Base-by-base conservation (phyloP, 1,140 invertebrate genomes). In the Drosophila nannoptera region DNA sequence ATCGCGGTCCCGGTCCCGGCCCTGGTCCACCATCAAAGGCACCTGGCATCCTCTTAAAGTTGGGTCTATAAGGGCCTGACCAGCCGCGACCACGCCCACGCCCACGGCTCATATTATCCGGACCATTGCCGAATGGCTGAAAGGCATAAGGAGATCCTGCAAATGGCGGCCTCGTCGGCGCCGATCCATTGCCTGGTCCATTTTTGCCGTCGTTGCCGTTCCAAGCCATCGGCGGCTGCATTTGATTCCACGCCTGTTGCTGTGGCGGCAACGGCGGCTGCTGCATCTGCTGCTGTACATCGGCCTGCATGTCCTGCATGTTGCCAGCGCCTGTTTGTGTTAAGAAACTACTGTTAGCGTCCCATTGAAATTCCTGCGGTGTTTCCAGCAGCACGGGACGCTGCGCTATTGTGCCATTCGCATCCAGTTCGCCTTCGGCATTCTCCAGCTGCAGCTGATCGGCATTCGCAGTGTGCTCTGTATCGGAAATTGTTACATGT, bases 361-460 rank as follows among this genome's bases (percentile, higher is more conserved):
- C 87, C 87, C 87, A 88, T 14, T 72, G 67, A 69, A 87, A 89
- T 29, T 89, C 87, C 8, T 72, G 31, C 12, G 87, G 87, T 33
- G 87, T 89, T 56, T 89, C 84, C 14, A 89, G 60, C 50, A 88
- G 36, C 36, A 84, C 78, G 1, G 87, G 87, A 12, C 84, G 78
- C 8, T 72, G 59, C 29, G 78, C 58, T 48, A 62, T 12, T 1
- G 49, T 49, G 5, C 64, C 81, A 55, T 84, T 86, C 8, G 50
- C 70, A 38, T 87, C 82, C 7, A 58, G 7, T 16, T 87, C 82
- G 8, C 55, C 58, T n/a, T 67, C 65, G 3, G 31, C 36, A 9
- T 49, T 54, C 31, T 66, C 62, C 14, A 58, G 40, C 43, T 58
- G 46, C 22, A 65, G 35, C 14, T 53, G 48, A n/a, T 71, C 45